Percentiles rank a stretch among this genome's conserved stretches.
phyloP scores from a whole-genome alignment of 2,888 invertebrate species.

The Macrophya annulata region DNA sequence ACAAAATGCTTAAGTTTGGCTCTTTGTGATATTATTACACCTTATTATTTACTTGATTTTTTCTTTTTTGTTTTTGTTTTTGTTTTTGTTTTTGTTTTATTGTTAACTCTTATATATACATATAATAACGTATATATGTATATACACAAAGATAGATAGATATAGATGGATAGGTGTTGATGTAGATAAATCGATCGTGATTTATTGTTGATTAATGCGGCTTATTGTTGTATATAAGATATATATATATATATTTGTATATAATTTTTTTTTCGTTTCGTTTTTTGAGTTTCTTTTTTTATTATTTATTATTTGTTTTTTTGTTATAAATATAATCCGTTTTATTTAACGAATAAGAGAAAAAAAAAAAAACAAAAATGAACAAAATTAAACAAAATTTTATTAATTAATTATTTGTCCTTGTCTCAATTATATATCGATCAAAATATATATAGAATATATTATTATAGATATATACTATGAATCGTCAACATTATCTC shows the following conservation, averaged over 20 bases:
- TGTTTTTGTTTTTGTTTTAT: neutral
- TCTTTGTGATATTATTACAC: neutral
- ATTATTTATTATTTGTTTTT: neutral
- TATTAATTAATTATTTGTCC: neutral
- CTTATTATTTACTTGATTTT: slow-evolving; percentile 9
- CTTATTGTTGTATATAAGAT: neutral
- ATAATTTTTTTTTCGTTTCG: too few species aligned
- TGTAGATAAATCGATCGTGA: too few species aligned
- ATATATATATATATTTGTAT: neutral
- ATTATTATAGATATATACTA: slow-evolving; percentile 7
- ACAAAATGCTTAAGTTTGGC: slow-evolving; percentile 51
- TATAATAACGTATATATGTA: too few species aligned
- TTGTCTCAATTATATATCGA: neutral
- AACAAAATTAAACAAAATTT: too few species aligned
- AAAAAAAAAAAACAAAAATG: neutral
- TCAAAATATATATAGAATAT: slow-evolving; percentile 3
- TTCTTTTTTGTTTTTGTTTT: neutral
- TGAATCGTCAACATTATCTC: slow-evolving; percentile 24
- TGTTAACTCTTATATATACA: neutral
- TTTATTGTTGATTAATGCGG: slow-evolving; percentile 15
- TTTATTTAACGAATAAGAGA: neutral
- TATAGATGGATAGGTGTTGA: neutral
- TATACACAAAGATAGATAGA: neutral
- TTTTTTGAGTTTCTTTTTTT: neutral
- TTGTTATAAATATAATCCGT: neutral